These are phyloP conservation scores for Microplitis demolitor DNA, from an alignment of 1,140 invertebrate genomes.

Conservation along the genomic window DNA sequence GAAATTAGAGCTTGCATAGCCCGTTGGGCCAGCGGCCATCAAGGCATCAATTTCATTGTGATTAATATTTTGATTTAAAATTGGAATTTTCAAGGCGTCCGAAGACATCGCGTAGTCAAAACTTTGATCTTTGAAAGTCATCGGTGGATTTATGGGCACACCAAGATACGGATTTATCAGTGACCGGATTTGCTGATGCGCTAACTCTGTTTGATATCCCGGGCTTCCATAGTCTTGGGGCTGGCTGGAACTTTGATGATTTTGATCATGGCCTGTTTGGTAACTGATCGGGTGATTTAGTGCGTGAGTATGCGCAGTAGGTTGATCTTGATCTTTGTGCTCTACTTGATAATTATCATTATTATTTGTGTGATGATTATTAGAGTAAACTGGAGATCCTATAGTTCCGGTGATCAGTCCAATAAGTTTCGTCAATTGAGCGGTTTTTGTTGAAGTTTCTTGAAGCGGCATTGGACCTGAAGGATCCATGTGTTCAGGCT, in stretches of 20 bases:
- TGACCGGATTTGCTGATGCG: slow-evolving; percentile 1
- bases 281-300: not conserved
- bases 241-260: not conserved
- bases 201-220: not conserved
- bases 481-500: not conserved
- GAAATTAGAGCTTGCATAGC: not conserved
- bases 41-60: not conserved
- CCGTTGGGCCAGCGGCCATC: not conserved
- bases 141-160: not conserved
- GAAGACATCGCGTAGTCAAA: not conserved
- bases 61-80: slow-evolving; percentile 4
- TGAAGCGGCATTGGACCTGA: not conserved
- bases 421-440: not conserved
- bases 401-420: not conserved
- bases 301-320: not conserved
- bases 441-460: not conserved
- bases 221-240: not conserved
- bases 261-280: not conserved
- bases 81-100: slow-evolving; percentile 3
- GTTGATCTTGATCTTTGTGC: not conserved
- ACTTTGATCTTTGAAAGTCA: not conserved
- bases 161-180: slow-evolving; percentile 12
- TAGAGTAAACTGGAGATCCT: not conserved
- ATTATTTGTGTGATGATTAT: not conserved
- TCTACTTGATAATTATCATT: not conserved